Evolutionary conservation across 2,888 invertebrate genomes (phyloP), one percentile per base, ranked within the genome.

Genomic region (Arrhopalites spinosus): DNA sequence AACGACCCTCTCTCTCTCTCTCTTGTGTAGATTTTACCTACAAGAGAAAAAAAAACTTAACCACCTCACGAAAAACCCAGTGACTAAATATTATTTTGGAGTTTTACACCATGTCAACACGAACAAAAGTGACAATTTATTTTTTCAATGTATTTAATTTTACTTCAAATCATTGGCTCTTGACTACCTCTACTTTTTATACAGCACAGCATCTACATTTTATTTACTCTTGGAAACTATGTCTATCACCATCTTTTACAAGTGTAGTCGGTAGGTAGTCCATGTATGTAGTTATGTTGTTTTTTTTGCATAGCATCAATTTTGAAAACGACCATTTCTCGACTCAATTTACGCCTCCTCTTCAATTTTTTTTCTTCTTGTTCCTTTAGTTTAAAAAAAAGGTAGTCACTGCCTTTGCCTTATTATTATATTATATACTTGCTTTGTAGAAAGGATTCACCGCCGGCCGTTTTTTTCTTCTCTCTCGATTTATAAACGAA

Each of bases 51-150:
- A 50, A 5, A 50, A 2, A 50, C n/a, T 3, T 17, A 50, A n/a
- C 17, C n/a, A 50, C 36, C 5, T 7, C 5, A 36, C 36, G 11
- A 3, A 36, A 36, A 36, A 36, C 36, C 36, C 30, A 63, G 27
- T 63, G 8, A 69, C 69, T 53, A 69, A 69, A 53, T 53, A 69
- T 69, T 69, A 53, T 53, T 53, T 68, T 43, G 53, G 53, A 69
- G 30, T 69, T 29, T 29, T 71, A 25, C 61, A 20, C 56, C 27
- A 71, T 61, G 59, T 61, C 36, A 61, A 61, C 71, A 71, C 59
- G 45, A 69, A 53, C 23, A 15, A 69, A 70, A 71, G 71, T 71
- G 71, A 71, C 71, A 71, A 71, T 71, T 71, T 71, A 36, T 43
- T 30, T 20, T 13, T 30, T 17, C n/a, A 71, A 71, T 71, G 71